A percentile compares a stretch with the other conserved stretches of the same genome.
phyloP scores from a whole-genome alignment of 2,888 invertebrate genomes.

The Chesias legatella region DNA sequence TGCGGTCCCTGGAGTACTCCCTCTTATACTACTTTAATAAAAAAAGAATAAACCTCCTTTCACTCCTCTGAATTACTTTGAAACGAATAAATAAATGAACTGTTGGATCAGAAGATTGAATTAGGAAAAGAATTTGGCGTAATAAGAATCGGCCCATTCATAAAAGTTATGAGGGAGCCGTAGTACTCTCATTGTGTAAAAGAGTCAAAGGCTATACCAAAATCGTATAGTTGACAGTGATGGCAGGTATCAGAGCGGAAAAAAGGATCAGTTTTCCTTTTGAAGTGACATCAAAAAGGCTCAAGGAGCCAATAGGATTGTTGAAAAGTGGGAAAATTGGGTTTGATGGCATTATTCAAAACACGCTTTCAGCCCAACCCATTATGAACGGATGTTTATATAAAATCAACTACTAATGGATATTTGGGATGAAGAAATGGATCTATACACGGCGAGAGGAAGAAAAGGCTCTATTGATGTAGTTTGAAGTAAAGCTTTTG shows the following conservation, averaged over 20 bases:
- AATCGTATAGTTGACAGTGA: slow-evolving; percentile 57
- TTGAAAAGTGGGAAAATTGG: slow-evolving; percentile 38
- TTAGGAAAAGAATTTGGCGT: slow-evolving; percentile 70
- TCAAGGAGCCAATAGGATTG: slow-evolving; percentile 39
- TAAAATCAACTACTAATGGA: background rate
- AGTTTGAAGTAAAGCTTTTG: too few relatives aligned
- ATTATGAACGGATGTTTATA: slow-evolving; percentile 9
- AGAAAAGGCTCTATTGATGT: too few relatives aligned
- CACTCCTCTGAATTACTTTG: slow-evolving; percentile 66
- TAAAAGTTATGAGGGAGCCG: slow-evolving; percentile 65
- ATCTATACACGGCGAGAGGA: too few relatives aligned
- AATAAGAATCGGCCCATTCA: slow-evolving; percentile 72
- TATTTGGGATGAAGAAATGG: background rate
- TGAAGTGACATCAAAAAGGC: slow-evolving; percentile 68
- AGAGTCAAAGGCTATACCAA: slow-evolving; percentile 51
- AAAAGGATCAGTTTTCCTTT: slow-evolving; percentile 72
- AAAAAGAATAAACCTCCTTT: slow-evolving; percentile 59
- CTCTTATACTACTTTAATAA: slow-evolving; percentile 75
- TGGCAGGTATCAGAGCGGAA: slow-evolving; percentile 67
- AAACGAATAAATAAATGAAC: slow-evolving; percentile 73
- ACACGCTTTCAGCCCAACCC: slow-evolving; percentile 22
- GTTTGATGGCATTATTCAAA: slow-evolving; percentile 33
- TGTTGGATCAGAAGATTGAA: slow-evolving; percentile 68
- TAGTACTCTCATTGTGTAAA: slow-evolving; percentile 42
- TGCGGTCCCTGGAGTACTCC: slow-evolving; percentile 37